These are phyloP conservation scores for Venustaconcha ellipsiformis DNA, from an alignment of 1,140 invertebrate species.

Conservation along the genomic window DNA sequence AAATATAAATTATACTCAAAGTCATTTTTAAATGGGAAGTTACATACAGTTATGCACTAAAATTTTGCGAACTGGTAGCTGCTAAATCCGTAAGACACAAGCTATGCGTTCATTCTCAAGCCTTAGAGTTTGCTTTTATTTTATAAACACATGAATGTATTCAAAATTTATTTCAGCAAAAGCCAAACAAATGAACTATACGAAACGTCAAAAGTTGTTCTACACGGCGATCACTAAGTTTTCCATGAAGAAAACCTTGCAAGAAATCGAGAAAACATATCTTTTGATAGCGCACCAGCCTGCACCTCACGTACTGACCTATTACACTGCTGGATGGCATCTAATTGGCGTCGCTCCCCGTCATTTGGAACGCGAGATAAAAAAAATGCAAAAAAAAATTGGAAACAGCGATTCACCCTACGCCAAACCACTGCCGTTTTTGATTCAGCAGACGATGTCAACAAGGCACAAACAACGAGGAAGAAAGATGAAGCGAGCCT, in stretches of 20 bases:
- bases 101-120: not conserved
- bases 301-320: slow-evolving; percentile 48
- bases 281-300: slow-evolving; percentile 15
- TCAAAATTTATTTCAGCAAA: slow-evolving; percentile 6
- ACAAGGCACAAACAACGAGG: too few relatives aligned
- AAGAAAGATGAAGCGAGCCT: too few relatives aligned
- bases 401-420: slow-evolving; percentile 44
- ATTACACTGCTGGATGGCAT: slow-evolving; percentile 49
- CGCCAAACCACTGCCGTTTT: slow-evolving; percentile 49
- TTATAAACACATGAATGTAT: not conserved
- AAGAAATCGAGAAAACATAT: slow-evolving; percentile 30
- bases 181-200: slow-evolving; percentile 15
- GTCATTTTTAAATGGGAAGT: not conserved
- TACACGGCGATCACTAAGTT: slow-evolving; percentile 44
- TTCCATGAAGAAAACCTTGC: slow-evolving; percentile 36
- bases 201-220: slow-evolving; percentile 42
- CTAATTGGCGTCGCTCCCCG: slow-evolving; percentile 47
- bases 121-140: not conserved
- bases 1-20: not conserved
- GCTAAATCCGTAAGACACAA: not conserved
- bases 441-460: too few relatives aligned
- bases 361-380: slow-evolving; percentile 41
- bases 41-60: not conserved
- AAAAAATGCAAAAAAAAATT: slow-evolving; percentile 38
- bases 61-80: not conserved